Evolutionary conservation across 2,113 vertebrate species (phyloP).

Genomic region (Gallinago paraguaiae): DNA sequence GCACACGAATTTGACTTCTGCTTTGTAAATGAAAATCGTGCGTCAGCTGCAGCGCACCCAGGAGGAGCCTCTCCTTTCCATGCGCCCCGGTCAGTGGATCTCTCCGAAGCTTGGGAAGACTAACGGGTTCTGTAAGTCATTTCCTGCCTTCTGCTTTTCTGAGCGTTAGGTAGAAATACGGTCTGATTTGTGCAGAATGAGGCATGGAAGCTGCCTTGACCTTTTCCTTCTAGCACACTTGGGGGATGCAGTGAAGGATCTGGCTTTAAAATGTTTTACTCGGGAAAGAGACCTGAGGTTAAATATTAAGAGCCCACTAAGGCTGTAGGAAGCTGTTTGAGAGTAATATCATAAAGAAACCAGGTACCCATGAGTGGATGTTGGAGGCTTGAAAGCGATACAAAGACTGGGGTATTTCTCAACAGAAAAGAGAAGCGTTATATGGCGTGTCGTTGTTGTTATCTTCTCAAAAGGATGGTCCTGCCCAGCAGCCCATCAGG

Average conservation of each 20-base stretch:
- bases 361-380: not conserved
- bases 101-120: slow-evolving; percentile 12
- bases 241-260: not conserved
- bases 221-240: not conserved
- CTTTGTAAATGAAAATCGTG: not conserved
- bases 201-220: not conserved
- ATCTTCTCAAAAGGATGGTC: not conserved
- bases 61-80: not conserved
- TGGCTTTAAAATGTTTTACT: not conserved
- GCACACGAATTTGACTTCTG: slow-evolving; percentile 17
- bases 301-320: not conserved
- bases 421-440: not conserved
- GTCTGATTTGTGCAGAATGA: not conserved
- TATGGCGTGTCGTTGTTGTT: accelerated
- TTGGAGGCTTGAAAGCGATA: not conserved
- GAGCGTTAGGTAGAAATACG: not conserved
- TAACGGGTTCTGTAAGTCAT: slow-evolving; percentile 28
- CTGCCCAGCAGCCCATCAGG: not conserved
- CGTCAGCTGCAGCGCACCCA: not conserved
- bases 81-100: not conserved
- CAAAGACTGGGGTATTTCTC: not conserved
- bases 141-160: not conserved
- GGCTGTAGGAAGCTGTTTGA: not conserved
- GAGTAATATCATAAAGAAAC: not conserved
- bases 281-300: not conserved